Conservation (phyloP, 2,888 invertebrate species). For the Euplagia quadripunctaria region DNA sequence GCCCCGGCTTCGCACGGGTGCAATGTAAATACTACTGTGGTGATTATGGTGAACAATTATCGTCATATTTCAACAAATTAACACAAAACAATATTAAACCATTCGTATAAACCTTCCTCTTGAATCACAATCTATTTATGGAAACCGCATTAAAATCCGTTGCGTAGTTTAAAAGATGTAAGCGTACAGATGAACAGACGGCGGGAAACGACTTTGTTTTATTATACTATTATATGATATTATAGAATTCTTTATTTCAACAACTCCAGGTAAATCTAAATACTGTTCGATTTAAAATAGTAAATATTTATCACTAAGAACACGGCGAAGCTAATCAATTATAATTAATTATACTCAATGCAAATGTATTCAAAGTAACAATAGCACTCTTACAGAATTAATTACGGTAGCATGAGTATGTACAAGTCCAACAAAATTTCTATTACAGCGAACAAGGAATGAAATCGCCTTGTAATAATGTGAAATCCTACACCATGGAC, state of each 20-base stretch:
- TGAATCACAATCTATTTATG: too few relatives aligned
- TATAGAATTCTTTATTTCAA: not conserved
- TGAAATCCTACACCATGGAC: conserved; percentile 54
- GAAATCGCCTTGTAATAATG: conserved; percentile 49
- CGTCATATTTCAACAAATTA: too few relatives aligned
- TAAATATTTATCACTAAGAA: not conserved
- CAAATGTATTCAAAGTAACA: conserved; percentile 19
- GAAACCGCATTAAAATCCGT: too few relatives aligned
- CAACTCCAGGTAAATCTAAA: not conserved
- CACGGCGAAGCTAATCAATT: not conserved
- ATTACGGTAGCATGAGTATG: conserved; percentile 10
- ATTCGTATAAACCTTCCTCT: too few relatives aligned
- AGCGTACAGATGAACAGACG: too few relatives aligned
- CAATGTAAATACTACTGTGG: too few relatives aligned
- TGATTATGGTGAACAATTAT: too few relatives aligned
- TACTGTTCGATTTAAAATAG: not conserved
- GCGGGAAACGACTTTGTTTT: too few relatives aligned
- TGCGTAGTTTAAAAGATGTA: too few relatives aligned
- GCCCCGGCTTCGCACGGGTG: too few relatives aligned
- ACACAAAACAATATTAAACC: too few relatives aligned
- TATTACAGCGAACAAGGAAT: conserved; percentile 38
- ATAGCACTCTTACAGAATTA: conserved; percentile 24
- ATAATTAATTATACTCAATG: conserved; percentile 8
- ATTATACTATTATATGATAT: not conserved
- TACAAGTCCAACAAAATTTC: conserved; percentile 10